These are phyloP conservation scores for Drosophila insularis DNA, from an alignment of 1,140 invertebrate genomes.

Conservation along the genomic window DNA sequence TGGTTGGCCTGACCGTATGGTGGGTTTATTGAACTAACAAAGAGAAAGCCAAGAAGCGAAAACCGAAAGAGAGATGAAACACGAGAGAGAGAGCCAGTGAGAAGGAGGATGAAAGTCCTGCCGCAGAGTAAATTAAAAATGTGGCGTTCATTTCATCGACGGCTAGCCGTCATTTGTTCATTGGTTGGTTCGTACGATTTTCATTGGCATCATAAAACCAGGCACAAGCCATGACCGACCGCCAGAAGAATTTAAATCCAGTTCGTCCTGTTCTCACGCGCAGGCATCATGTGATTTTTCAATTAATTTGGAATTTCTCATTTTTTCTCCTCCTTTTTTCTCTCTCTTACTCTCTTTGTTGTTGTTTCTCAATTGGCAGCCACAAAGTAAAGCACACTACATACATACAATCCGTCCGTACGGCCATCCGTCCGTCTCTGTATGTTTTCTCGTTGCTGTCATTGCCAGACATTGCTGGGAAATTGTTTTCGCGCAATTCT, in stretches of 20 bases:
- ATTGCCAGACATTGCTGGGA: constrained; percentile 54
- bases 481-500: constrained; percentile 60
- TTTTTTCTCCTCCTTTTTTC: constrained; percentile 22
- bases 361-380: constrained; percentile 26
- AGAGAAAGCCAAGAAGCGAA: constrained; percentile 12
- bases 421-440: background rate
- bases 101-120: constrained; percentile 34
- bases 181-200: constrained; percentile 4
- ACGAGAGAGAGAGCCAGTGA: background rate
- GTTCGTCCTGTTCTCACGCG: constrained; percentile 6
- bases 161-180: constrained; percentile 23
- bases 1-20: constrained; percentile 37
- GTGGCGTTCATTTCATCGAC: constrained; percentile 47
- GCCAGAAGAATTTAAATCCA: constrained; percentile 36
- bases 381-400: constrained; percentile 35
- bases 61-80: constrained; percentile 16
- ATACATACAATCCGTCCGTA: background rate
- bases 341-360: background rate
- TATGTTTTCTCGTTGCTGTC: constrained; percentile 48
- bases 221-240: constrained; percentile 41
- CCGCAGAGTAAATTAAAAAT: constrained; percentile 72
- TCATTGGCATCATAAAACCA: constrained; percentile 63
- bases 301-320: constrained; percentile 70
- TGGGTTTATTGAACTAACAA: constrained; percentile 68
- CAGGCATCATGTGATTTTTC: constrained; percentile 65